Evolutionary conservation across 2,113 vertebrate genomes (phyloP).

Genomic region (Aleadryas rufinucha): DNA sequence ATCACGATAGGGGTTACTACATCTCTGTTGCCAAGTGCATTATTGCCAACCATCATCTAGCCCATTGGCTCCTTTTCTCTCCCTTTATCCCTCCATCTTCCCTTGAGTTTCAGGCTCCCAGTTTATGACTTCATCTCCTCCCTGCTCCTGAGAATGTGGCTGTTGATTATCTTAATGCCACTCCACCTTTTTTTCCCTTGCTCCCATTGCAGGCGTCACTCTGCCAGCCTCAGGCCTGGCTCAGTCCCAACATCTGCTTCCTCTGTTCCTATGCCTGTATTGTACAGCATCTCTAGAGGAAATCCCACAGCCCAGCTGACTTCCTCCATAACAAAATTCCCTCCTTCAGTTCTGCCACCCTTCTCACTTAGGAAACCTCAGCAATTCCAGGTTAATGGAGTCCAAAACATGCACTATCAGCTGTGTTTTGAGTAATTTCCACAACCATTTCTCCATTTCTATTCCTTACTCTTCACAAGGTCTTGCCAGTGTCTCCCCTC

Average conservation of each 20-base stretch:
- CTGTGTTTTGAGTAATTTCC: background rate
- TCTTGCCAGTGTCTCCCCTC: background rate
- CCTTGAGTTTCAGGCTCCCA: slow-evolving; percentile 12
- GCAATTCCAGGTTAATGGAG: background rate
- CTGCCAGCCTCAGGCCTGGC: slow-evolving; percentile 13
- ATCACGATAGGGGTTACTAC: background rate
- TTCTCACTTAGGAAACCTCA: background rate
- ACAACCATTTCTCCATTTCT: background rate
- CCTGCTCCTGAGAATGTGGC: background rate
- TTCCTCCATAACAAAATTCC: background rate
- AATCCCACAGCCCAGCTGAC: background rate
- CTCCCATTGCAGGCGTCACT: background rate
- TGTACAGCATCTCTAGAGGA: slow-evolving; percentile 22
- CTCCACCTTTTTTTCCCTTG: background rate
- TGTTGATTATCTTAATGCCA: background rate
- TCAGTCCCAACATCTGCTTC: background rate
- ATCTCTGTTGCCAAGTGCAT: background rate
- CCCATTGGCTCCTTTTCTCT: background rate
- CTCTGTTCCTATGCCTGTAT: background rate
- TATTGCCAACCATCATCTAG: background rate
- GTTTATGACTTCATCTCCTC: slow-evolving; percentile 17
- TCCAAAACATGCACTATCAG: background rate
- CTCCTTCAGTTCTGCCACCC: background rate
- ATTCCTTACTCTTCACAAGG: background rate
- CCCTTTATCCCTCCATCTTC: slow-evolving; percentile 34